Base-by-base conservation (phyloP, 2,113 vertebrate species). In the Mastomys coucha region DNA sequence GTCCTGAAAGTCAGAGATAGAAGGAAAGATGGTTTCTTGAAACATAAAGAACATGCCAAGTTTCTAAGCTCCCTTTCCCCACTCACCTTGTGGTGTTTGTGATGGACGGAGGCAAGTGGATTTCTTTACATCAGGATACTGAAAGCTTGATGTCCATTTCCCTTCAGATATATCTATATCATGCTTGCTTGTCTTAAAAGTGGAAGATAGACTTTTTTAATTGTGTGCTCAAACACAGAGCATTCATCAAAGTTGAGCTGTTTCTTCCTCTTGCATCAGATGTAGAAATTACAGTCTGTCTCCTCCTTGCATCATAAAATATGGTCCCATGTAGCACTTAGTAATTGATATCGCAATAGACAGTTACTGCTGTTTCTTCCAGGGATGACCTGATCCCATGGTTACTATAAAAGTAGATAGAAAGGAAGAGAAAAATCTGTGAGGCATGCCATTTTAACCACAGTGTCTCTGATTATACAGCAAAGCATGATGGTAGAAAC, bases 201-300 rank as follows among this genome's bases (percentile, higher is more conserved):
- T 91, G 84, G 96, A 91, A 97, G 95, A 96, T 78, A 91, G 91
- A 80, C 97, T 98, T 19, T 97, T 96, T 89, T 97, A 95, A 96
- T 97, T 98, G 97, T 89, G 96, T 96, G 94, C 88, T 97, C 97
- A 97, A 97, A 97, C 89, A 86, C 86, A 92, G 95, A 95, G 96
- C 94, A 49, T 96, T 98, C 97, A 97, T 97, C 97, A 97, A 98
- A 97, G 86, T 81, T 97, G 97, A 96, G 90, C 96, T 97, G 96
- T 98, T 98, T 98, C 96, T 97, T 89, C 88, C 96, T 98, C 98
- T 98, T 98, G 96, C 97, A 98, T 97, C 96, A 97, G 94, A 96
- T 93, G 70, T 42, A 77, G 75, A 95, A 96, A 96, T 96, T 90
- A 81, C 42, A 85, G 26, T 86, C 53, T 97, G 93, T 94, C 91